phyloP scores from a whole-genome alignment of 2,888 invertebrate genomes.

The Dione juno region DNA sequence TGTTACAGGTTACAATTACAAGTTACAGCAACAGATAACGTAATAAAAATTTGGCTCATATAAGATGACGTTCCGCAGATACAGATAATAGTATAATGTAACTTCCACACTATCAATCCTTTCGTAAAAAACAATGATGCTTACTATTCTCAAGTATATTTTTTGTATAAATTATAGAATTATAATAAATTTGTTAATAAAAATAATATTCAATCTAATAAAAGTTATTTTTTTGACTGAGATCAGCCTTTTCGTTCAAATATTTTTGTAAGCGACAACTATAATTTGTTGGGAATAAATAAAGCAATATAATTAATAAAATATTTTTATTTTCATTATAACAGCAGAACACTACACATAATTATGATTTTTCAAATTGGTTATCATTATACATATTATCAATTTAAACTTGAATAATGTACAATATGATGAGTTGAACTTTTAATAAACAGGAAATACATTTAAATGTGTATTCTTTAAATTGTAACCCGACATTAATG shows the following conservation, averaged over 20 bases:
- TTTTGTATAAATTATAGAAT: too few relatives aligned
- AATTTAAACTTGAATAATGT: background rate
- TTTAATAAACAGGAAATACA: background rate
- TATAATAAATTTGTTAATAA: too few relatives aligned
- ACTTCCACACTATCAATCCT: background rate
- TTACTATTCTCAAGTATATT: too few relatives aligned
- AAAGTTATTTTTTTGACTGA: too few relatives aligned
- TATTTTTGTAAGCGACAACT: background rate
- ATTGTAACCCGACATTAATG: background rate
- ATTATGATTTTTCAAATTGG: slow-evolving; percentile 3
- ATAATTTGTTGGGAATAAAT: background rate
- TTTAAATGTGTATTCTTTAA: background rate
- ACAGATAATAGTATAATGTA: background rate
- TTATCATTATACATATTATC: too few relatives aligned
- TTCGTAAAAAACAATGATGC: background rate
- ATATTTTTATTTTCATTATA: slow-evolving; percentile 23
- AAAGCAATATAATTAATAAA: slow-evolving; percentile 5
- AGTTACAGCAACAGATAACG: slow-evolving; percentile 2
- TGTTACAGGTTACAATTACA: background rate
- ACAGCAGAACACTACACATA: slow-evolving; percentile 17
- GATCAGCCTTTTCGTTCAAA: too few relatives aligned
- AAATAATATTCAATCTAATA: too few relatives aligned
- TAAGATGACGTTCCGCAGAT: background rate
- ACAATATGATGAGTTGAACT: background rate
- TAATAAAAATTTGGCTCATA: background rate